These are phyloP conservation scores for Therioaphis trifolii DNA, from an alignment of 2,888 invertebrate genomes.

Conservation along the genomic window DNA sequence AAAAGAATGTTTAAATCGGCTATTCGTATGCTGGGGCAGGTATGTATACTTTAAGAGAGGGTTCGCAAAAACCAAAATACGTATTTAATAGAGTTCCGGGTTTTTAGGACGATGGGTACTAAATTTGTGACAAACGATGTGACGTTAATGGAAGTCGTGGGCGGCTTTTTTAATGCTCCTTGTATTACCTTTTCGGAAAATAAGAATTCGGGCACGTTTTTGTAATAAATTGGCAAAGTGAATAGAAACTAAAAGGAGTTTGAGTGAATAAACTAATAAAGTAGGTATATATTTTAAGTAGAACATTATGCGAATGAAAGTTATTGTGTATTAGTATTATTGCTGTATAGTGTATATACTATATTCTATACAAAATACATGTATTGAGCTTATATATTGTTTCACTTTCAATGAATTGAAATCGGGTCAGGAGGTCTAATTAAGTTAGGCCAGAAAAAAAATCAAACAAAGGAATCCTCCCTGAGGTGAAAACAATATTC, in stretches of 20 bases:
- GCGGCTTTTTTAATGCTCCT: constrained; percentile 55
- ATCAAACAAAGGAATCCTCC: constrained; percentile 58
- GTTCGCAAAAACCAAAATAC: constrained; percentile 54
- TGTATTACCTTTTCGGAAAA: constrained; percentile 37
- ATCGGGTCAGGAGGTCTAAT: constrained; percentile 54
- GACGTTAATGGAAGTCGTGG: constrained; percentile 63
- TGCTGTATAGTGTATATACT: background rate
- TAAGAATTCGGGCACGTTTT: constrained; percentile 60
- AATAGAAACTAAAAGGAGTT: constrained; percentile 34
- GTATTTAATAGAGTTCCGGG: constrained; percentile 59
- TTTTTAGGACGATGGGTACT: constrained; percentile 56
- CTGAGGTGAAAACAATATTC: constrained; percentile 61
- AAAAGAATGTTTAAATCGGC: constrained; percentile 52
- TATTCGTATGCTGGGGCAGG: constrained; percentile 56
- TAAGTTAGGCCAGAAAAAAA: constrained; percentile 30
- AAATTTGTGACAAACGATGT: constrained; percentile 62
- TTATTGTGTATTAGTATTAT: constrained; percentile 12
- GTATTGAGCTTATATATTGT: constrained; percentile 44
- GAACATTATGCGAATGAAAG: constrained; percentile 45
- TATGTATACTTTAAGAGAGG: constrained; percentile 44
- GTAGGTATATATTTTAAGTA: constrained; percentile 6
- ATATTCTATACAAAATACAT: constrained; percentile 2
- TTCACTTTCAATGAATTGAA: constrained; percentile 46
- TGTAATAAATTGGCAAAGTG: constrained; percentile 53
- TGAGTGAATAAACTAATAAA: constrained; percentile 49